Evolutionary conservation across 2,113 vertebrate species (phyloP).

Genomic region (Pomatostomus ruficeps): DNA sequence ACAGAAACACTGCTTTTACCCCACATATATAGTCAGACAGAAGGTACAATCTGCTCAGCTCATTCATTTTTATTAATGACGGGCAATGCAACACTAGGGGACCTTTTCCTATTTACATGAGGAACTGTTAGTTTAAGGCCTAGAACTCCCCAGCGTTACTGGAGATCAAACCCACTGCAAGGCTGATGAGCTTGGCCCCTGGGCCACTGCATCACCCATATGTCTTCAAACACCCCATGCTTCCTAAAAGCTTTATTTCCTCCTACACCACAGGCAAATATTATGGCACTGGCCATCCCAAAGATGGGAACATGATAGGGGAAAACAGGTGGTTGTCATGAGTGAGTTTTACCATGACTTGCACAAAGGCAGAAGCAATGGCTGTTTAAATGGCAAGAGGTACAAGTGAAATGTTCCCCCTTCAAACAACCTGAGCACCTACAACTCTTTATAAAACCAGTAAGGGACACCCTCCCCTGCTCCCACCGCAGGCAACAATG

Average conservation of each 20-base stretch:
- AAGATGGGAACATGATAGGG: background rate
- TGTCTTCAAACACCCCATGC: background rate
- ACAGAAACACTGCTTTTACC: conserved; percentile 33
- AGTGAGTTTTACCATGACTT: background rate
- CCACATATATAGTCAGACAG: background rate
- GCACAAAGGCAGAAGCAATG: background rate
- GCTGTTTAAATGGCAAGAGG: background rate
- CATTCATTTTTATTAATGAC: background rate
- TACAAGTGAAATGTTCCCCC: background rate
- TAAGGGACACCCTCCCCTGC: background rate
- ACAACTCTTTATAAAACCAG: background rate
- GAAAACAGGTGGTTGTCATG: background rate
- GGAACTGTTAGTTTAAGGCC: background rate
- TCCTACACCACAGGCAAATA: background rate
- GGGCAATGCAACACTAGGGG: background rate
- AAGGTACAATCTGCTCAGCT: background rate
- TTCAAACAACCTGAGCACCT: background rate
- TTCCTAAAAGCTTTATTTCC: background rate
- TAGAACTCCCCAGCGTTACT: background rate
- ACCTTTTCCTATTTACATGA: background rate
- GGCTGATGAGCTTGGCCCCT: background rate
- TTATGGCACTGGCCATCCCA: background rate
- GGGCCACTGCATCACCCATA: background rate
- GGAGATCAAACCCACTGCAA: background rate
- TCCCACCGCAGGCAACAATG: rapidly evolving